Conservation (phyloP, 1,140 invertebrate genomes). For the Leguminivora glycinivorella region DNA sequence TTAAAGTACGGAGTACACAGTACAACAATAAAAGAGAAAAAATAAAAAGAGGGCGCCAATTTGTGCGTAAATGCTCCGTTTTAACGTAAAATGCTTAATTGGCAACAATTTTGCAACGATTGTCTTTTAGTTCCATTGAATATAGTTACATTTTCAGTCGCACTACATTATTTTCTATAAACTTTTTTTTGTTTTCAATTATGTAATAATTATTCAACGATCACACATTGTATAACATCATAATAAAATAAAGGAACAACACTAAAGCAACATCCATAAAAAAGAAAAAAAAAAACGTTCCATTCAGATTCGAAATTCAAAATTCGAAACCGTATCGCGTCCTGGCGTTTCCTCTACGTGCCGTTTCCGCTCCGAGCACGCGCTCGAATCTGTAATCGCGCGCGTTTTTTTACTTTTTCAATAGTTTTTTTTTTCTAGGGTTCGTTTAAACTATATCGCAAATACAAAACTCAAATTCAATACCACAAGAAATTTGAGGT, state of each 20-base stretch:
- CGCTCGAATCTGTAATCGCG: constrained; percentile 72
- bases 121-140: too few relatives aligned
- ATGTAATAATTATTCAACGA: not conserved
- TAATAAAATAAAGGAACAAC: constrained; percentile 36
- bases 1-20: too few relatives aligned
- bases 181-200: not conserved
- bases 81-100: too few relatives aligned
- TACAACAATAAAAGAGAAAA: too few relatives aligned
- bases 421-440: constrained; percentile 53
- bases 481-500: too few relatives aligned
- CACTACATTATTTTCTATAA: not conserved
- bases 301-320: constrained; percentile 59
- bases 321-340: constrained; percentile 77
- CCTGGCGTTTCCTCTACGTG: constrained; percentile 77
- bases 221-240: not conserved
- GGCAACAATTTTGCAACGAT: too few relatives aligned
- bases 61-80: too few relatives aligned
- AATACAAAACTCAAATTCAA: not conserved
- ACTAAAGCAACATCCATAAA: constrained; percentile 42
- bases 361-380: constrained; percentile 68
- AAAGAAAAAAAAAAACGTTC: constrained; percentile 48
- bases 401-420: constrained; percentile 62
- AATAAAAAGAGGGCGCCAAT: too few relatives aligned
- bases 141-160: too few relatives aligned
- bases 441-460: not conserved